Conservation (phyloP, 1,140 invertebrate species). For the Papilio polyxenes region DNA sequence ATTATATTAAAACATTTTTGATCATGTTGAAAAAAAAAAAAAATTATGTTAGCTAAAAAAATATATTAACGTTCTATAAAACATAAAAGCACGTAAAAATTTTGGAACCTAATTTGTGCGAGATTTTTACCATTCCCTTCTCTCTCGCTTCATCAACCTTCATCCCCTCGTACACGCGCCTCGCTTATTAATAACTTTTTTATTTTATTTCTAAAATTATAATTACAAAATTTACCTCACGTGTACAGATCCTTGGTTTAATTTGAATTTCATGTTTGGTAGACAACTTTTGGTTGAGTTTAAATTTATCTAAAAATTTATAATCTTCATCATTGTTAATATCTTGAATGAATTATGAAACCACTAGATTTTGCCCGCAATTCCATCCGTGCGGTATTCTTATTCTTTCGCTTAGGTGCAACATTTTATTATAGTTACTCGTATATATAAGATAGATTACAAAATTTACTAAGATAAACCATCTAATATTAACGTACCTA, state of each 20-base stretch:
- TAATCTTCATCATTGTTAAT: neutral
- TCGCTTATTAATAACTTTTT: conserved; percentile 24
- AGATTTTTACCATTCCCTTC: conserved; percentile 16
- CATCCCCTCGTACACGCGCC: conserved; percentile 17
- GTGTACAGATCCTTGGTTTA: neutral
- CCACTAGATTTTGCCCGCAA: too few relatives aligned
- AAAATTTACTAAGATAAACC: neutral
- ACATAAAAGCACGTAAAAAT: conserved; percentile 13
- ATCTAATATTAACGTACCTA: neutral
- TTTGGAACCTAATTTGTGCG: neutral
- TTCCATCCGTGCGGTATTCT: too few relatives aligned
- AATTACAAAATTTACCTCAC: conserved; percentile 28
- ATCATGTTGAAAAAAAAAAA: neutral
- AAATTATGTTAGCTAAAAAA: neutral
- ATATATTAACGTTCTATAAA: neutral
- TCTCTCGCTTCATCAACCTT: conserved; percentile 20
- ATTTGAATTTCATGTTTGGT: conserved; percentile 3
- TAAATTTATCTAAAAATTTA: conserved; percentile 5
- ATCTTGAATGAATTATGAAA: neutral
- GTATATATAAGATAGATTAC: neutral
- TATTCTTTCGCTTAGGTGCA: too few relatives aligned
- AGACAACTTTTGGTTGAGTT: neutral
- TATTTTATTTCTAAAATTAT: conserved; percentile 23
- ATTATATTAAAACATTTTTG: neutral
- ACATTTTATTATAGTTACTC: too few relatives aligned